Percentiles rank a stretch among this genome's conserved stretches.
Evolutionary conservation across 1,140 invertebrate genomes (phyloP).

Genomic region (Parapsyche elsis): DNA sequence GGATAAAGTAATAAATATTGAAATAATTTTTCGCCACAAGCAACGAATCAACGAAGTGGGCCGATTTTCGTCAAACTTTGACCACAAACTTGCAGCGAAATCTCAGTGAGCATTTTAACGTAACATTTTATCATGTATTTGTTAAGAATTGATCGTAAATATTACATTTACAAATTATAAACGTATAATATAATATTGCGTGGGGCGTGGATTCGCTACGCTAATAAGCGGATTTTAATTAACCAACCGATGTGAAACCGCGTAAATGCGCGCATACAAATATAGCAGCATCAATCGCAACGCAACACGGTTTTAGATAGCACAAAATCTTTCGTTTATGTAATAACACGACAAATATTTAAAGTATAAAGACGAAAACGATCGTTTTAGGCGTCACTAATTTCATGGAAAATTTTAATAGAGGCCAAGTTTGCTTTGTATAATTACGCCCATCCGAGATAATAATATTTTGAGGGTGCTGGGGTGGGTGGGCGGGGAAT

Average conservation of each 20-base stretch:
- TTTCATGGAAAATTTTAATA: slow-evolving; percentile 42
- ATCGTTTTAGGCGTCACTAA: slow-evolving; percentile 34
- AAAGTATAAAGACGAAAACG: slow-evolving; percentile 17
- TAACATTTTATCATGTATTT: too few relatives aligned
- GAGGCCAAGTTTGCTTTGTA: slow-evolving; percentile 45
- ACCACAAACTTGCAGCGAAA: too few relatives aligned
- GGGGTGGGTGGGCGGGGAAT: neutral
- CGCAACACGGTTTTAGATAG: neutral
- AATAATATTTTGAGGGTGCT: slow-evolving; percentile 40
- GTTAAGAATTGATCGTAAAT: too few relatives aligned
- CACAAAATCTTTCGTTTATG: too few relatives aligned
- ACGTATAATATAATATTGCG: neutral
- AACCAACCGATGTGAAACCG: neutral
- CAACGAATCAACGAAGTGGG: too few relatives aligned
- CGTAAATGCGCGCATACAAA: neutral
- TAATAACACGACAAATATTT: slow-evolving; percentile 12
- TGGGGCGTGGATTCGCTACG: neutral
- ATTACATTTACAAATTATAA: too few relatives aligned
- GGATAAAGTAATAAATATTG: too few relatives aligned
- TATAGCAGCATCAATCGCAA: neutral
- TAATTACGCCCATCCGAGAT: slow-evolving; percentile 46
- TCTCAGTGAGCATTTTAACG: too few relatives aligned
- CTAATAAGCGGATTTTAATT: slow-evolving; percentile 26
- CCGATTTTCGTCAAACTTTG: too few relatives aligned
- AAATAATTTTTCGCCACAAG: too few relatives aligned